Evolutionary conservation across 2,888 invertebrate species (phyloP), one percentile per base, ranked within the genome.

Genomic region (Alsophila aescularia): DNA sequence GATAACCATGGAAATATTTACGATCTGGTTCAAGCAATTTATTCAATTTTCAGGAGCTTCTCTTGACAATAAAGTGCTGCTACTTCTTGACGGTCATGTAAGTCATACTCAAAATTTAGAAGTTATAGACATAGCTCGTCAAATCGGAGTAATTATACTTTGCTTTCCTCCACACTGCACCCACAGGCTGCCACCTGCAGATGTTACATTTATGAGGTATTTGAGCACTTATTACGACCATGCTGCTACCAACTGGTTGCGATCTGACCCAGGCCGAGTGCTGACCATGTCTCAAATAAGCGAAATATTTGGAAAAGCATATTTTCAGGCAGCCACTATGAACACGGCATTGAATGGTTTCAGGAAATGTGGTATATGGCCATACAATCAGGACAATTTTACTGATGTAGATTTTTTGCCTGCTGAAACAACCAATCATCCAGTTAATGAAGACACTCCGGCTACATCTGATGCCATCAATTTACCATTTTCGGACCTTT

Each of bases 281-380:
- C 12, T 34, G 6, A 34, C 34, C 12, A 12, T 34, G 13, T 34
- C 6, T 34, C 13, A 12, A 12, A n/a, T n/a, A n/a, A n/a, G n/a
- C n/a, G n/a, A n/a, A n/a, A n/a, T n/a, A n/a, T n/a, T n/a, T n/a
- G n/a, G 34, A 34, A 34, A 34, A 12, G 34, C 34, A 12, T 34
- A 12, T 12, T n/a, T 34, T 34, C 34, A 34, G 13, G 34, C 44
- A 14, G 32, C 44, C 12, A 35, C 35, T 6, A 37, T 41, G 43
- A n/a, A 42, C 10, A 52, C 52, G 39, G 51, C 51, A n/a, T 29
- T 43, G 5, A 51, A 51, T 37, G 51, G 16, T 10, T 43, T 39
- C 16, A 37, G 27, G 13, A 43, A 43, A 41, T 50, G 42, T 29
- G 34, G 50, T 4, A 50, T 39, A 31, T 15, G 34, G 34, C 34